Conservation (phyloP, 2,888 invertebrate species). For the Thymelicus lineola region DNA sequence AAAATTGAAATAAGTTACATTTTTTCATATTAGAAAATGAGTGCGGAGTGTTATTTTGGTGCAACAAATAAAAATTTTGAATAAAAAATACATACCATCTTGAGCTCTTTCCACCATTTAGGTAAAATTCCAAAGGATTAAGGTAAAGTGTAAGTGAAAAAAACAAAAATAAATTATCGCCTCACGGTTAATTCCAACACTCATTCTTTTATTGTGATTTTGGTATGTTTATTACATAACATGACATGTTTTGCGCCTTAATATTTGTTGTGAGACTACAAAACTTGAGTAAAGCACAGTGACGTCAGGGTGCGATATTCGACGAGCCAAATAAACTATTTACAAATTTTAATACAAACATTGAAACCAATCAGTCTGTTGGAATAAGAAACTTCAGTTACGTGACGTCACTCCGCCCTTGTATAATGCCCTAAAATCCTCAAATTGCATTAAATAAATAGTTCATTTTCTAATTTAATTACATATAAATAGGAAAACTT, state of each 20-base stretch:
- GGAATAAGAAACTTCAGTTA: conserved; percentile 40
- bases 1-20: conserved; percentile 47
- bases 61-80: conserved; percentile 74
- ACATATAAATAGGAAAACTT: conserved; percentile 78
- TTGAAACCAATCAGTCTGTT: conserved; percentile 16
- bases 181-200: conserved; percentile 85
- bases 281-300: conserved; percentile 54
- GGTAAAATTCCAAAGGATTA: conserved; percentile 59
- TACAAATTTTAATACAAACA: conserved; percentile 14
- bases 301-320: conserved; percentile 41
- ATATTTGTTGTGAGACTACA: conserved; percentile 85
- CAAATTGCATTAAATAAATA: conserved; percentile 75
- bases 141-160: conserved; percentile 59
- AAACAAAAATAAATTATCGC: conserved; percentile 78
- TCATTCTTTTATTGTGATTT: conserved; percentile 84
- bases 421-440: conserved; percentile 61
- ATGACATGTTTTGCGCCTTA: conserved; percentile 68
- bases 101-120: conserved; percentile 59
- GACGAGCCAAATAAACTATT: conserved; percentile 1
- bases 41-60: conserved; percentile 74
- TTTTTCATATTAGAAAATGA: conserved; percentile 67
- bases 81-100: conserved; percentile 75
- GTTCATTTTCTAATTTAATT: conserved; percentile 72
- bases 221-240: conserved; percentile 76
- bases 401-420: conserved; percentile 65